phyloP scores from a whole-genome alignment of 2,888 invertebrate genomes.

The Tuta absoluta region DNA sequence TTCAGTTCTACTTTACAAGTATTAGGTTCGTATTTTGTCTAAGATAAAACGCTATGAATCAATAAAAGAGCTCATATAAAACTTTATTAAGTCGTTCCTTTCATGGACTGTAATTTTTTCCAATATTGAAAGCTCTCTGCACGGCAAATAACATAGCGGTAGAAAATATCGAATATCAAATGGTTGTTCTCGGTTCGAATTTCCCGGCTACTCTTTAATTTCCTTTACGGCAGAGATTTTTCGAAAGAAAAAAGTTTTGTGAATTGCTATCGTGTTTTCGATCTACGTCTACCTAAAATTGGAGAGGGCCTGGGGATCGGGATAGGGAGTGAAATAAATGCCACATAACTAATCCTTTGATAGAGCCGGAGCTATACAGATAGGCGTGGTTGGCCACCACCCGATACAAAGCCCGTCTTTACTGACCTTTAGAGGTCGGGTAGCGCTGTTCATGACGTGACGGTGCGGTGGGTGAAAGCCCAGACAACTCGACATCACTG shows the following conservation, averaged over 20 bases:
- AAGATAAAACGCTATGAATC: conserved; percentile 3
- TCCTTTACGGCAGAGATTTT: conserved; percentile 44
- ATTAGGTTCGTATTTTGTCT: conserved; percentile 23
- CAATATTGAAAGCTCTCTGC: conserved; percentile 3
- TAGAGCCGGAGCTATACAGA: conserved; percentile 28
- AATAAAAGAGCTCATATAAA: not conserved
- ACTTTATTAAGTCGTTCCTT: not conserved
- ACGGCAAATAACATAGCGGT: not conserved
- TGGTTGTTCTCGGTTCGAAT: conserved; percentile 5
- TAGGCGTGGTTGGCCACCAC: conserved; percentile 32
- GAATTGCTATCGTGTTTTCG: conserved; percentile 64
- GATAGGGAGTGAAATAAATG: conserved; percentile 52
- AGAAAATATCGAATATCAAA: conserved; percentile 1
- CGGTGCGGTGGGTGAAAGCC: conserved; percentile 17
- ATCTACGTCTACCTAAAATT: conserved; percentile 43
- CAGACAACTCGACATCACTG: conserved; percentile 16
- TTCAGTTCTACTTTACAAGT: conserved; percentile 28
- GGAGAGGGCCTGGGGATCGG: conserved; percentile 16
- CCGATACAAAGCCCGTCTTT: conserved; percentile 42
- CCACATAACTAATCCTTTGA: conserved; percentile 57
- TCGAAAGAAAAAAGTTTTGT: conserved; percentile 54
- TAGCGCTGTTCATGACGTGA: conserved; percentile 15
- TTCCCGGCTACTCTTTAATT: conserved; percentile 51
- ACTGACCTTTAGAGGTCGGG: conserved; percentile 45
- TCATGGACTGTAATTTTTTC: conserved; percentile 3